Evolutionary conservation across 2,113 vertebrate genomes (phyloP).

Genomic region (Larimichthys polyactis): DNA sequence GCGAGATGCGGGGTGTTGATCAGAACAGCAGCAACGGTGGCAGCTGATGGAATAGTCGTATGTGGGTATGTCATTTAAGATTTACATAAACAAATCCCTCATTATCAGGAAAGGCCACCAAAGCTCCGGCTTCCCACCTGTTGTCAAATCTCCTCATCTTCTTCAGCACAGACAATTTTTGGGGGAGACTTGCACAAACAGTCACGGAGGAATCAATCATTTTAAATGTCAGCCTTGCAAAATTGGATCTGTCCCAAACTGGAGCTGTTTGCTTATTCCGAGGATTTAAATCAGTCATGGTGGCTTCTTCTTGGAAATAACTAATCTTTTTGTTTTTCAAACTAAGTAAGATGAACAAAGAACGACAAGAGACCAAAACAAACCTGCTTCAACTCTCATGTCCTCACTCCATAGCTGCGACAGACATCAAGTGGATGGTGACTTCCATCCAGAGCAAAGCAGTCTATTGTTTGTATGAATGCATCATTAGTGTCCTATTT

Average conservation of each 20-base stretch:
- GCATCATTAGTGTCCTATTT: background rate
- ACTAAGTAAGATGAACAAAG: background rate
- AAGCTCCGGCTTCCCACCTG: constrained; percentile 12
- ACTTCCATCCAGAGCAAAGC: too few species aligned
- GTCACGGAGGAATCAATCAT: constrained; percentile 54
- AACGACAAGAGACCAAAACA: background rate
- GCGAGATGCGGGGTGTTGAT: background rate
- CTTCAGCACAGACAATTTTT: constrained; percentile 17
- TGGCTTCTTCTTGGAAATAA: background rate
- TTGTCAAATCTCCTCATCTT: constrained; percentile 36
- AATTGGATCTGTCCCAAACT: constrained; percentile 29
- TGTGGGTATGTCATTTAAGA: constrained; percentile 26
- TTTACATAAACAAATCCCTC: constrained; percentile 52
- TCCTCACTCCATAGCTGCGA: background rate
- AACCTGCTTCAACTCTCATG: background rate
- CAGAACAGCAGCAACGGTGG: constrained; percentile 15
- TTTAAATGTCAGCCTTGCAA: constrained; percentile 71
- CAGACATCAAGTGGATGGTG: too few species aligned
- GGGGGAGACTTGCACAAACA: background rate
- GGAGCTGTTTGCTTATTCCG: background rate
- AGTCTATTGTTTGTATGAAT: background rate
- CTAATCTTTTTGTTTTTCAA: background rate
- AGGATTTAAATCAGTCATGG: constrained; percentile 5
- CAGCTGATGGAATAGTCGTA: constrained; percentile 4
- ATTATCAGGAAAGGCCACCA: constrained; percentile 38